phyloP scores from a whole-genome alignment of 1,140 invertebrate species.

The Linepithema humile region DNA sequence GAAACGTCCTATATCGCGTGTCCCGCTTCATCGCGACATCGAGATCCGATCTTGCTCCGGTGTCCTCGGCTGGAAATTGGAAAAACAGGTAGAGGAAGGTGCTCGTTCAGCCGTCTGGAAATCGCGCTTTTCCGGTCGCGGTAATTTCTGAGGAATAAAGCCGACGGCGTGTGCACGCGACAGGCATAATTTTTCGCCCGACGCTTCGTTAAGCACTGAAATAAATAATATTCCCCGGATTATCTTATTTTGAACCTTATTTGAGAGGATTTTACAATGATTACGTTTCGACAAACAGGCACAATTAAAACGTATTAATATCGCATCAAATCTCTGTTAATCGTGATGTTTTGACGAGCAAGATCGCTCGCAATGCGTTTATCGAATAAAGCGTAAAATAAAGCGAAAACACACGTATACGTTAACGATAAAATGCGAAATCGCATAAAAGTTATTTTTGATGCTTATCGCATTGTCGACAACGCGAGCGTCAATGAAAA shows the following conservation, averaged over 20 bases:
- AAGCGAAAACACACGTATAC: neutral
- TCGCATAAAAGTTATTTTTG: neutral
- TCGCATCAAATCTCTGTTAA: neutral
- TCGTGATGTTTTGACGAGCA: neutral
- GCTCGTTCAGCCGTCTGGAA: neutral
- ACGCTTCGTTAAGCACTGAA: neutral
- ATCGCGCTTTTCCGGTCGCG: slow-evolving; percentile 20
- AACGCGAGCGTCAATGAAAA: neutral
- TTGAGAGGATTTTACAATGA: neutral
- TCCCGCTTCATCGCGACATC: neutral
- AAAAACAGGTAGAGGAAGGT: slow-evolving; percentile 63
- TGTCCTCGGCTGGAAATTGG: slow-evolving; percentile 61
- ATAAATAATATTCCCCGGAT: neutral
- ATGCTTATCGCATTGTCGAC: neutral
- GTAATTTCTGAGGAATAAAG: neutral
- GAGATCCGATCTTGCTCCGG: slow-evolving; percentile 55
- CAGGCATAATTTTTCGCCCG: neutral
- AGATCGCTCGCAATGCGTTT: neutral
- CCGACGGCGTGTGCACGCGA: neutral
- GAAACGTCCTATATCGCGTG: slow-evolving; percentile 64
- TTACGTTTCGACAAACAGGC: neutral
- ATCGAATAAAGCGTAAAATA: neutral
- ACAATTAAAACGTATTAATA: neutral
- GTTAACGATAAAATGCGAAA: neutral
- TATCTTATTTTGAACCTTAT: neutral